phyloP scores from a whole-genome alignment of 1,140 invertebrate species.

The Drosophila obscura region DNA sequence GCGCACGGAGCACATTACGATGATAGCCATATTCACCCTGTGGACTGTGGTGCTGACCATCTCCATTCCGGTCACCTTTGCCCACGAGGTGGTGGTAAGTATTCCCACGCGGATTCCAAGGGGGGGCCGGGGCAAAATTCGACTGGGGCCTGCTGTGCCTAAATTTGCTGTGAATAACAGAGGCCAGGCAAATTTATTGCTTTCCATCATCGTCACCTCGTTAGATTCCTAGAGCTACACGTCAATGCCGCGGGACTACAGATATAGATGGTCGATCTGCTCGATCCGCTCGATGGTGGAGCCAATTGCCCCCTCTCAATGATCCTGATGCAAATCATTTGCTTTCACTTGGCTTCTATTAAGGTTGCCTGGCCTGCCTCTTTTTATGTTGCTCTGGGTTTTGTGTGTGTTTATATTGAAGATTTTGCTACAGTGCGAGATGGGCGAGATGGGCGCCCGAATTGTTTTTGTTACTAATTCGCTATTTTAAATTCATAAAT shows the following conservation, averaged over 20 bases:
- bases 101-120: too few species aligned
- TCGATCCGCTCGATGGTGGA: too few species aligned
- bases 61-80: slow-evolving; percentile 90
- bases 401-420: slow-evolving; percentile 66
- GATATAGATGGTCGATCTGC: not conserved
- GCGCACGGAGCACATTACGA: slow-evolving; percentile 93
- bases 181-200: slow-evolving; percentile 78
- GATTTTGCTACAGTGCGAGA: slow-evolving; percentile 25
- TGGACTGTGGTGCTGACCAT: slow-evolving; percentile 92
- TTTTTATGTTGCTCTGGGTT: slow-evolving; percentile 41
- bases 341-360: slow-evolving; percentile 28
- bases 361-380: slow-evolving; percentile 24
- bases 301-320: not conserved
- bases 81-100: slow-evolving; percentile 88
- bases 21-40: slow-evolving; percentile 89
- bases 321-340: slow-evolving; percentile 48
- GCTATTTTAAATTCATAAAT: slow-evolving; percentile 80
- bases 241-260: slow-evolving; percentile 32
- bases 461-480: slow-evolving; percentile 78
- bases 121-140: not conserved
- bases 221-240: slow-evolving; percentile 58
- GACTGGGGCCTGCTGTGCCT: slow-evolving; percentile 54
- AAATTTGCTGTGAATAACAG: slow-evolving; percentile 75
- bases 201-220: slow-evolving; percentile 79
- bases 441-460: slow-evolving; percentile 31